Conservation (phyloP, 2,113 vertebrate genomes). For the Gymnobelideus leadbeateri region DNA sequence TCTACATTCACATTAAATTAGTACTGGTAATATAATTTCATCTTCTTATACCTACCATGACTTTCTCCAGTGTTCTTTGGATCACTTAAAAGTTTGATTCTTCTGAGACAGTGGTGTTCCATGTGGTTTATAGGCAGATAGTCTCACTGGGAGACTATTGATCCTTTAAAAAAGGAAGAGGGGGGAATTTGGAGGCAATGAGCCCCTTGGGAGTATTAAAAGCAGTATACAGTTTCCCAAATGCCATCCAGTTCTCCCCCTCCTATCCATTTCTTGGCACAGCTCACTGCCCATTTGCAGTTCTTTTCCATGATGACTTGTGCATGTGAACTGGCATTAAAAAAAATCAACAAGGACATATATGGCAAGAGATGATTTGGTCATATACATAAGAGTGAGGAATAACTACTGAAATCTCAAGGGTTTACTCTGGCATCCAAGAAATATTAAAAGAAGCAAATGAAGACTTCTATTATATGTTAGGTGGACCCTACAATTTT, state of each 20-base stretch:
- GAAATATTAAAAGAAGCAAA: not conserved
- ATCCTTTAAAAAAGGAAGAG: not conserved
- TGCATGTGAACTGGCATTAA: not conserved
- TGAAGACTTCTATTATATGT: not conserved
- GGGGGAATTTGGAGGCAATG: not conserved
- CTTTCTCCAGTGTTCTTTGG: not conserved
- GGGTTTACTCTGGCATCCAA: not conserved
- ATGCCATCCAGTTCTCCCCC: not conserved
- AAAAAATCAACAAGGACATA: not conserved
- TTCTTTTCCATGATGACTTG: not conserved
- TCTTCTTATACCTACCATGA: not conserved
- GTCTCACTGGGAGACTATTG: not conserved
- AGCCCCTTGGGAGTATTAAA: not conserved
- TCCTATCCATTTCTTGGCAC: not conserved
- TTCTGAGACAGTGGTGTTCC: not conserved
- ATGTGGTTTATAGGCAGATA: not conserved
- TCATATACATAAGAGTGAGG: not conserved
- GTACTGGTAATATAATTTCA: not conserved
- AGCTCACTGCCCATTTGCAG: not conserved
- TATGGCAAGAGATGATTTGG: not conserved
- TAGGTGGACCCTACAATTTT: not conserved
- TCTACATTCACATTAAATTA: not conserved
- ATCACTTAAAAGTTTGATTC: not conserved
- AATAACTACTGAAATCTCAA: not conserved
- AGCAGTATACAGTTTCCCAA: not conserved